A percentile compares a stretch with the other conserved stretches of the same genome.
Conservation (phyloP, 2,888 invertebrate genomes). For the Leptinotarsa tumamoca region DNA sequence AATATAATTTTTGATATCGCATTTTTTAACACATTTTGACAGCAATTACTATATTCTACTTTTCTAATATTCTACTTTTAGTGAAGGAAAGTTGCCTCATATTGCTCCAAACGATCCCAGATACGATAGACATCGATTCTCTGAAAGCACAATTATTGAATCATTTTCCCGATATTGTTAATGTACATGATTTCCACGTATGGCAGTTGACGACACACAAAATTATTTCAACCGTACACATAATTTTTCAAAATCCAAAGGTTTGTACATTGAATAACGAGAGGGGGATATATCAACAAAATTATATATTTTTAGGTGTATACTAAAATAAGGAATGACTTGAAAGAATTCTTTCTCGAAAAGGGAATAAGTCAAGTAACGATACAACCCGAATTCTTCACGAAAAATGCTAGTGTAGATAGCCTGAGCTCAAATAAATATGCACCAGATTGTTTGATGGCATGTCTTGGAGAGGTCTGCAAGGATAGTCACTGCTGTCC, state of each 20-base stretch:
- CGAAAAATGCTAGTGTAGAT: slow-evolving; percentile 54
- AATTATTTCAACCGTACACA: slow-evolving; percentile 87
- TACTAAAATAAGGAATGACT: slow-evolving; percentile 70
- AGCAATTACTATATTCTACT: too few relatives aligned
- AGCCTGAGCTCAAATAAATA: slow-evolving; percentile 54
- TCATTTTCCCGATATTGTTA: slow-evolving; percentile 78
- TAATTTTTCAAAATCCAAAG: slow-evolving; percentile 77
- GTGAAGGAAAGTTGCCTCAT: slow-evolving; percentile 92
- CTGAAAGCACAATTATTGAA: slow-evolving; percentile 74
- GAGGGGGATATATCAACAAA: not conserved
- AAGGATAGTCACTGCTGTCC: slow-evolving; percentile 66
- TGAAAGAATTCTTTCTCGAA: slow-evolving; percentile 81
- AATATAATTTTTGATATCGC: too few relatives aligned
- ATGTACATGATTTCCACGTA: slow-evolving; percentile 89
- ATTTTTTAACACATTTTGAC: too few relatives aligned
- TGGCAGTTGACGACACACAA: slow-evolving; percentile 87
- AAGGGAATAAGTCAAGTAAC: slow-evolving; percentile 88
- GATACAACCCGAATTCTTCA: slow-evolving; percentile 86
- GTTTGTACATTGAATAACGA: slow-evolving; percentile 56
- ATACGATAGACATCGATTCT: slow-evolving; percentile 82
- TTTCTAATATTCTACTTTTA: slow-evolving; percentile 59
- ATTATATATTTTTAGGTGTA: slow-evolving; percentile 66
- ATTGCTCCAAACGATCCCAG: slow-evolving; percentile 92
- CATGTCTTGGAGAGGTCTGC: slow-evolving; percentile 65
- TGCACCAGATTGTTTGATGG: slow-evolving; percentile 63